Evolutionary conservation across 2,888 invertebrate genomes (phyloP).

Genomic region (Machimus atricapillus): DNA sequence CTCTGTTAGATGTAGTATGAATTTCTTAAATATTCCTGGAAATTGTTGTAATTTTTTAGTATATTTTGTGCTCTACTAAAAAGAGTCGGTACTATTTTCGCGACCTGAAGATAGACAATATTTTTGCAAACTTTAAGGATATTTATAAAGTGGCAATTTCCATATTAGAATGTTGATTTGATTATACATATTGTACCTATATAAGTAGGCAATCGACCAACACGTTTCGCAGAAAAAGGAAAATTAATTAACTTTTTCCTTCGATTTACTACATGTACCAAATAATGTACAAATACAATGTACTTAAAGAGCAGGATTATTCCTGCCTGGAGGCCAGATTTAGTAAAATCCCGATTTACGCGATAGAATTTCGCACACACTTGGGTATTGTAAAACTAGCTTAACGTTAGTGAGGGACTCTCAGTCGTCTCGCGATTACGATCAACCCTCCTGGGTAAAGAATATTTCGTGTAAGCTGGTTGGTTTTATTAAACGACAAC

Average conservation of each 20-base stretch:
- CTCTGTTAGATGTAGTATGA: too few relatives aligned
- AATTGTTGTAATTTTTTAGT: too few relatives aligned
- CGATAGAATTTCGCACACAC: not conserved
- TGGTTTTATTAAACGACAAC: not conserved
- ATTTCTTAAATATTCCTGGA: too few relatives aligned
- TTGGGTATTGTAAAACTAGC: not conserved
- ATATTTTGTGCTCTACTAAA: too few relatives aligned
- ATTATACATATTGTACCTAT: too few relatives aligned
- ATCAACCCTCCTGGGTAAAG: not conserved
- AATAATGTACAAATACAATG: not conserved
- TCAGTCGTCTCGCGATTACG: not conserved
- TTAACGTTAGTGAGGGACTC: not conserved
- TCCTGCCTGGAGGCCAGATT: not conserved
- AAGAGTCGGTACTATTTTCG: too few relatives aligned
- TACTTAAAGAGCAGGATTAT: not conserved
- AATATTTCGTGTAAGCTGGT: not conserved
- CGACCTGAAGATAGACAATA: too few relatives aligned
- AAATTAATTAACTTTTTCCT: not conserved
- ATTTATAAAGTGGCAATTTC: too few relatives aligned
- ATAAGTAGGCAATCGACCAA: too few relatives aligned
- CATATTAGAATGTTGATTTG: too few relatives aligned
- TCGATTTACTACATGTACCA: not conserved
- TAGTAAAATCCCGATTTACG: not conserved
- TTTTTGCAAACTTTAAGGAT: too few relatives aligned
- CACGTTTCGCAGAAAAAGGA: too few relatives aligned